Conservation (phyloP, 2,888 invertebrate species). For the Tinea semifulvella region DNA sequence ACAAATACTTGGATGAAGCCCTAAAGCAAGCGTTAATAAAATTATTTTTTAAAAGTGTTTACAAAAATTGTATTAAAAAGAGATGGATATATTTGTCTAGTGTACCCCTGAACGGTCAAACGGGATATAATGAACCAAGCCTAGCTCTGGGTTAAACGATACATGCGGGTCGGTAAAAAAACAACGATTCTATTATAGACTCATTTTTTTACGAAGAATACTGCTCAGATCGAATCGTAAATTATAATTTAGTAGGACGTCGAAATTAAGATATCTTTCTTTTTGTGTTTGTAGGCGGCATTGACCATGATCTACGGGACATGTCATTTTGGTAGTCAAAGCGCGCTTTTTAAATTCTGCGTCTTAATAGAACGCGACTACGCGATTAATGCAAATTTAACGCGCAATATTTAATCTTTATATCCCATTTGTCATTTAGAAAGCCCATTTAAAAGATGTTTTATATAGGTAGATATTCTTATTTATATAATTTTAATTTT, state of each 20-base stretch:
- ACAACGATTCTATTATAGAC: slow-evolving; percentile 58
- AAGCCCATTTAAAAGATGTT: too few relatives aligned
- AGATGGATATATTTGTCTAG: slow-evolving; percentile 25
- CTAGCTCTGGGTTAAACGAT: slow-evolving; percentile 34
- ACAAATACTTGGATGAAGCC: too few relatives aligned
- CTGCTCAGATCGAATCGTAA: slow-evolving; percentile 52
- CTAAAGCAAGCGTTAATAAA: background rate
- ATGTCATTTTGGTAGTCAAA: too few relatives aligned
- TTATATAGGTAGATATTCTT: too few relatives aligned
- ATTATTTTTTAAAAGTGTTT: too few relatives aligned
- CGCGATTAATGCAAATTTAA: too few relatives aligned
- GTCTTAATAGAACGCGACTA: too few relatives aligned
- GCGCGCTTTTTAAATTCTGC: slow-evolving; percentile 37
- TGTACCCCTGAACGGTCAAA: background rate
- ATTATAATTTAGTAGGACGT: slow-evolving; percentile 60
- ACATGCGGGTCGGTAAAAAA: slow-evolving; percentile 50
- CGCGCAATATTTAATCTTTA: too few relatives aligned
- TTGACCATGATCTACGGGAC: too few relatives aligned
- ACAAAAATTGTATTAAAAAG: too few relatives aligned
- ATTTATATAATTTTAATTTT: too few relatives aligned
- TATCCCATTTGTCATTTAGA: too few relatives aligned
- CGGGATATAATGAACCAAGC: slow-evolving; percentile 30
- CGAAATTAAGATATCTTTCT: slow-evolving; percentile 59
- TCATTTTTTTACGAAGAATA: slow-evolving; percentile 46
- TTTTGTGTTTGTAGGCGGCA: slow-evolving; percentile 44